phyloP scores from a whole-genome alignment of 2,888 invertebrate species.

The Lepidocyrtinus sp. region DNA sequence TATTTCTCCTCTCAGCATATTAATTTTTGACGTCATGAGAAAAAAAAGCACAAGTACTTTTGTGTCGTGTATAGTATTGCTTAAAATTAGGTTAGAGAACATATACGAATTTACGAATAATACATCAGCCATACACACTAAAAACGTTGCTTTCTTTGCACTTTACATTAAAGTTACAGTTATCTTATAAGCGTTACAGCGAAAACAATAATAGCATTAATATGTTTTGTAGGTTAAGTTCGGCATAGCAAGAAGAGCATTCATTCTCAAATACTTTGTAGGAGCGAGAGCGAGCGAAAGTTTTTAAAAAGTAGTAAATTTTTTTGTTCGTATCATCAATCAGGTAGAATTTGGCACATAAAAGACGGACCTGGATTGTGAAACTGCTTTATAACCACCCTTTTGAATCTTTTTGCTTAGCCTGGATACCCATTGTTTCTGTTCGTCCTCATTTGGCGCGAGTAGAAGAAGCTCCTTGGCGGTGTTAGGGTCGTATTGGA shows the following conservation, averaged over 20 bases:
- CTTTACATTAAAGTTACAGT: neutral
- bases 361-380: slow-evolving; percentile 68
- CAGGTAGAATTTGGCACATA: slow-evolving; percentile 63
- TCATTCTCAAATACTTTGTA: too few species aligned
- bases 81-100: neutral
- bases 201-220: neutral
- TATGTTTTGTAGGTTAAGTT: neutral
- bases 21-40: neutral
- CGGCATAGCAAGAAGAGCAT: neutral
- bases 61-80: neutral
- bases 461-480: slow-evolving; percentile 95
- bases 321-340: slow-evolving; percentile 19
- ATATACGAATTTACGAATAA: too few species aligned
- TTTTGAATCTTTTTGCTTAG: slow-evolving; percentile 94
- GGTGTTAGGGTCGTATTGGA: slow-evolving; percentile 93
- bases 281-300: neutral
- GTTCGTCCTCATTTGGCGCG: slow-evolving; percentile 88
- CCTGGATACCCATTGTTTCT: slow-evolving; percentile 93
- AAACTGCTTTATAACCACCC: slow-evolving; percentile 86
- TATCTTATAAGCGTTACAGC: neutral
- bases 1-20: too few species aligned
- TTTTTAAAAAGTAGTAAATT: neutral
- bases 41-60: neutral
- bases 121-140: neutral
- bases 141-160: too few species aligned